Evolutionary conservation across 2,113 vertebrate genomes (phyloP).

Genomic region (Asarcornis scutulata): DNA sequence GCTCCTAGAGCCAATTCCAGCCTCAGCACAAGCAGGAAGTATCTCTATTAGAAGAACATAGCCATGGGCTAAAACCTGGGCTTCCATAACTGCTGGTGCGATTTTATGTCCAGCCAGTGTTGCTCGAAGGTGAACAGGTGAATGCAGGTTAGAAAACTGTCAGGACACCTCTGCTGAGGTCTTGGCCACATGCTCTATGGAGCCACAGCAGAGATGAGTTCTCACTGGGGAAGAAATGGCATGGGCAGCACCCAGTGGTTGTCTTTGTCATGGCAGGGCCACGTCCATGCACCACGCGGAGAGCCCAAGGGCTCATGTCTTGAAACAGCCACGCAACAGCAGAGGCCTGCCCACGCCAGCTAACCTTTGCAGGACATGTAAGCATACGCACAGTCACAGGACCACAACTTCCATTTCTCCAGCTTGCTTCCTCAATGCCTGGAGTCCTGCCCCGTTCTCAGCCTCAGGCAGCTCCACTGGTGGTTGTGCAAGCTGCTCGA

Average conservation of each 20-base stretch:
- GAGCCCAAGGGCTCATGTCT: fast-evolving
- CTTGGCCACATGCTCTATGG: background rate
- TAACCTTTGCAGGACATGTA: background rate
- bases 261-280: background rate
- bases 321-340: background rate
- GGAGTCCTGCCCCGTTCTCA: background rate
- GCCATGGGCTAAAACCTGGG: background rate
- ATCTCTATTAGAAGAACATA: background rate
- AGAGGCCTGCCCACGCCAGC: background rate
- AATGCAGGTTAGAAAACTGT: background rate
- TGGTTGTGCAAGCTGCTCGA: background rate
- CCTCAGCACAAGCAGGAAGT: background rate
- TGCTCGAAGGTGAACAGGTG: background rate
- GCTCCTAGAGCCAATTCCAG: background rate
- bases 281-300: background rate
- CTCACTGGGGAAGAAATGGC: background rate
- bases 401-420: background rate
- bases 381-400: background rate
- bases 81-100: background rate
- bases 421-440: background rate
- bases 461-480: background rate
- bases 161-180: background rate
- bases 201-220: background rate
- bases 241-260: background rate
- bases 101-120: background rate